Evolutionary conservation across 53 echinoderm and acorn worm species (phyloP), one percentile per base, ranked within the genome.

Genomic region (Echinometra lucunter): DNA sequence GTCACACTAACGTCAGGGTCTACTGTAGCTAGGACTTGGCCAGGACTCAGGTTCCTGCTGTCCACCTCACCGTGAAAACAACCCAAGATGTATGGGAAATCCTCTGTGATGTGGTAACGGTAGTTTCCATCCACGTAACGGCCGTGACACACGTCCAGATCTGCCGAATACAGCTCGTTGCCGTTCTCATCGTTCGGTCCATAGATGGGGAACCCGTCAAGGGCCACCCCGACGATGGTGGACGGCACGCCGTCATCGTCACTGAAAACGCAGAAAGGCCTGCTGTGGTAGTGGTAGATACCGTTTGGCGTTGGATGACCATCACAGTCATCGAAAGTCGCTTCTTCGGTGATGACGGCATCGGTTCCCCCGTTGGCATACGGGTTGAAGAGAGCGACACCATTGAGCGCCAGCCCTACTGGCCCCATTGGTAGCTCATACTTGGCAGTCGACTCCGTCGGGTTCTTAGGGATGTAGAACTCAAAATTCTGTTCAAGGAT

Each of bases 281-380:
- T 93, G 80, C 96, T 96, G 91, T 98, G 98, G 66, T 98, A 98
- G 72, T 98, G 98, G 70, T 97, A 98, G 27, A 87, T 89, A 5
- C 97, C 97, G 6, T 30, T 12, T 4, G 93, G 93, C 25, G 89
- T 95, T 45, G 98, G 98, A 60, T 98, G 98, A 6, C 96, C 98
- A 90, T 97, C 97, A 57, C 98, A 98, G 6, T 45, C 45, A 67
- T 98, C 98, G 74, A 97, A 98, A 2, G 66, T 95, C 89, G 96
- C 95, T 42, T 66, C 89, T 15, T 91, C 93, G 0, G 58, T 58
- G 60, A 90, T 90, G 17, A 98, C 96, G 10, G 98, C 98, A 70
- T 98, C 95, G 15, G 55, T 55, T n/a, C 95, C 97, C 70, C 49
- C 91, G 58, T 30, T 42, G 19, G 96, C 94, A 74, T 91, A 98